These are phyloP conservation scores for Euleptes europaea DNA, from an alignment of 2,113 vertebrate genomes.

Conservation along the genomic window DNA sequence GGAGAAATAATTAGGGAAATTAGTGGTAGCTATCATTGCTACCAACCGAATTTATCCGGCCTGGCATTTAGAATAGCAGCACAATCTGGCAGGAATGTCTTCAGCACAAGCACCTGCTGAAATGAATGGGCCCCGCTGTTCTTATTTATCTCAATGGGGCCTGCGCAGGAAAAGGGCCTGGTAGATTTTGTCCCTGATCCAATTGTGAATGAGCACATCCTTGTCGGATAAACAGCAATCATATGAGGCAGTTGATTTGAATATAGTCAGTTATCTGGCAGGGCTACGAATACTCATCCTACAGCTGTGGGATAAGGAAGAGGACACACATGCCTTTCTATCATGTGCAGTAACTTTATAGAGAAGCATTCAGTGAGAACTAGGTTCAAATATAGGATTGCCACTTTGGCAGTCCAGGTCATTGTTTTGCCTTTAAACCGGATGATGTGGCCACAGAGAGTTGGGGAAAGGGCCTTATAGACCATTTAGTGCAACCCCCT, in stretches of 20 bases:
- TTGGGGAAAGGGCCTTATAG: too few relatives aligned
- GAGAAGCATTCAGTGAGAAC: background rate
- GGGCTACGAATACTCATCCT: too few relatives aligned
- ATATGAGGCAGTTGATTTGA: background rate
- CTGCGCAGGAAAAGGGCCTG: background rate
- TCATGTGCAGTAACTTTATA: too few relatives aligned
- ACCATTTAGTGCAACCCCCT: too few relatives aligned
- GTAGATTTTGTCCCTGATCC: background rate
- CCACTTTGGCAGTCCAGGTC: background rate
- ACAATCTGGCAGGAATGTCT: background rate
- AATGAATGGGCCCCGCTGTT: background rate
- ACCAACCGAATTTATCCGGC: rapidly evolving
- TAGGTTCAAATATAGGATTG: background rate
- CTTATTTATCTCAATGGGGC: background rate
- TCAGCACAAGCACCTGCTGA: background rate
- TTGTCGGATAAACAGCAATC: background rate
- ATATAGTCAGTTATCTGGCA: too few relatives aligned
- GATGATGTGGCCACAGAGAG: background rate
- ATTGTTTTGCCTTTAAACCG: background rate
- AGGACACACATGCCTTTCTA: too few relatives aligned
- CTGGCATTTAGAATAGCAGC: background rate
- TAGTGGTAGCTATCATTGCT: background rate
- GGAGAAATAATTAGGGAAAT: slow-evolving; percentile 24
- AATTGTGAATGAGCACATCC: background rate
- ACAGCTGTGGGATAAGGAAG: too few relatives aligned